These are phyloP conservation scores for Callimorpha dominula DNA, from an alignment of 2,888 invertebrate species.

Conservation along the genomic window DNA sequence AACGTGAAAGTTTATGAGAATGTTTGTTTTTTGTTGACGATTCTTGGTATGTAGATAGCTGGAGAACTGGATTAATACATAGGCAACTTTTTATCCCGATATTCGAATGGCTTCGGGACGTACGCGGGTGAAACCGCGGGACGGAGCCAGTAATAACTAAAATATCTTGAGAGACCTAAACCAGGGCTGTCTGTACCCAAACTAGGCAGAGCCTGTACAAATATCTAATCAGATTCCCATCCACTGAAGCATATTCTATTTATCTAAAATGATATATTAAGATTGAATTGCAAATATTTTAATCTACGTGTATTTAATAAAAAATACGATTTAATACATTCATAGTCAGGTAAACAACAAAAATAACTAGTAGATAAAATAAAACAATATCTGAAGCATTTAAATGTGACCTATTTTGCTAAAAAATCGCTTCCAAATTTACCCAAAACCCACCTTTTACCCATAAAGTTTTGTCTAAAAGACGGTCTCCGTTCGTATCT, in stretches of 20 bases:
- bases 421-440: conserved; percentile 9
- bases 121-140: too few relatives aligned
- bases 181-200: too few relatives aligned
- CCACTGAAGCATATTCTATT: background rate
- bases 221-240: background rate
- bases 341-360: background rate
- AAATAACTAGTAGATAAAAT: background rate
- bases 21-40: too few relatives aligned
- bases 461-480: conserved; percentile 23
- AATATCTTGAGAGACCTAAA: too few relatives aligned
- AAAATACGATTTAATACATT: background rate
- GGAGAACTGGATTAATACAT: too few relatives aligned
- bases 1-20: too few relatives aligned
- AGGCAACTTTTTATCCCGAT: too few relatives aligned
- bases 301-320: background rate
- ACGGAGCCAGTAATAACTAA: too few relatives aligned
- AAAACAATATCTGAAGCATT: background rate
- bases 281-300: too few relatives aligned
- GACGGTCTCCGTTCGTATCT: conserved; percentile 32
- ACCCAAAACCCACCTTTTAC: conserved; percentile 16
- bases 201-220: background rate
- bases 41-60: too few relatives aligned
- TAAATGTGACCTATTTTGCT: background rate
- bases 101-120: too few relatives aligned
- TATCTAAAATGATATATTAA: background rate